A percentile compares a stretch with the other conserved stretches of the same genome.
Conservation (phyloP, 2,888 invertebrate genomes). For the Aphidoletes aphidimyza region DNA sequence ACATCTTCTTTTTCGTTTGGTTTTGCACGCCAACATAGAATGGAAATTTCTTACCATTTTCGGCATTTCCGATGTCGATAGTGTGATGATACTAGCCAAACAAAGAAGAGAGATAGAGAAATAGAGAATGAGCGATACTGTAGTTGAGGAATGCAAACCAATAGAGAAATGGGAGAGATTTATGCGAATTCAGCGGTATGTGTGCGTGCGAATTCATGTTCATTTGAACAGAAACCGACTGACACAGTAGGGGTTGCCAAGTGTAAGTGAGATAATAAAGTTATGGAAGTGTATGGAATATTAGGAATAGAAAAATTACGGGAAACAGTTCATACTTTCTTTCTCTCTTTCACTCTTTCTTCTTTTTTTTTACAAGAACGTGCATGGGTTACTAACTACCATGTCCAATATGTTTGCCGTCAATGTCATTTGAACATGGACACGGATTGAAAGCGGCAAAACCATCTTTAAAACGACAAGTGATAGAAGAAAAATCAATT, state of each 20-base stretch:
- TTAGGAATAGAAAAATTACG: not conserved
- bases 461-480: no score
- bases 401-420: no score
- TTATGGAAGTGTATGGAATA: slow-evolving; percentile 43
- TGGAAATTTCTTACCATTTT: not conserved
- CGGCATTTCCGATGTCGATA: not conserved
- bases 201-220: not conserved
- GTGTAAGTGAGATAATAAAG: slow-evolving; percentile 40
- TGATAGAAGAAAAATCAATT: no score
- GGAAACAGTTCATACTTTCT: no score
- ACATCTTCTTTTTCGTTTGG: not conserved
- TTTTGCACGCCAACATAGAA: not conserved
- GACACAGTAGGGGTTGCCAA: not conserved
- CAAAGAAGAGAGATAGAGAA: no score
- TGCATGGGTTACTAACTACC: not conserved
- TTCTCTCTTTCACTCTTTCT: no score
- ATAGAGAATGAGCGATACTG: no score
- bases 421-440: no score
- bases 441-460: no score
- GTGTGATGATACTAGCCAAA: not conserved
- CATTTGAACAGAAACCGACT: slow-evolving; percentile 23
- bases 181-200: not conserved
- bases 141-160: not conserved
- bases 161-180: not conserved
- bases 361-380: not conserved